phyloP scores from a whole-genome alignment of 2,888 invertebrate genomes.

The Oegoconia quadripuncta region DNA sequence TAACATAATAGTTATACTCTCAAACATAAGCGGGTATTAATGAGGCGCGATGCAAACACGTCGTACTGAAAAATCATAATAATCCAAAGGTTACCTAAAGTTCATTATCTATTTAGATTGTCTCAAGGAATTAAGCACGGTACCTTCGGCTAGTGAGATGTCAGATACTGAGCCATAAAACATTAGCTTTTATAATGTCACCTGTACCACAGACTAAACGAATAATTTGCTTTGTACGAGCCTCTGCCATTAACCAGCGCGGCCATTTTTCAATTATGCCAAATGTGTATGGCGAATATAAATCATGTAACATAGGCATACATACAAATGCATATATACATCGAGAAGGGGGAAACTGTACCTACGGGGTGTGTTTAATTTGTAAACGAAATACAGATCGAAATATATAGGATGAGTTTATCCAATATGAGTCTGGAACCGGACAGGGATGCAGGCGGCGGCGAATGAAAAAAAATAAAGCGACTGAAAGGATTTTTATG shows the following conservation, averaged over 20 bases:
- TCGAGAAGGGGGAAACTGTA: conserved; percentile 12
- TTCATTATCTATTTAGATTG: too few relatives aligned
- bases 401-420: conserved; percentile 52
- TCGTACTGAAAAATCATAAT: too few relatives aligned
- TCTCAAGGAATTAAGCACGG: too few relatives aligned
- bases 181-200: not conserved
- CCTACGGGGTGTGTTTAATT: conserved; percentile 58
- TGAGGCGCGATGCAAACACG: too few relatives aligned
- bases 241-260: conserved; percentile 48
- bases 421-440: conserved; percentile 44
- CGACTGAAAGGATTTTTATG: conserved; percentile 33
- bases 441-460: conserved; percentile 40
- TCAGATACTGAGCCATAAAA: too few relatives aligned
- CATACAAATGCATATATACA: conserved; percentile 15
- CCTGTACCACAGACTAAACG: conserved; percentile 15
- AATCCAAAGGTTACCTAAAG: too few relatives aligned
- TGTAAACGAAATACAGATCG: conserved; percentile 62
- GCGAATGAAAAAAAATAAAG: conserved; percentile 24
- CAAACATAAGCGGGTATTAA: too few relatives aligned
- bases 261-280: conserved; percentile 77
- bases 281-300: conserved; percentile 70
- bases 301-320: conserved; percentile 51
- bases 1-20: too few relatives aligned
- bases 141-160: too few relatives aligned
- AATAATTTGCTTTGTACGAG: conserved; percentile 59